Evolutionary conservation across 2,113 vertebrate species (phyloP).

Genomic region (Mus pahari): DNA sequence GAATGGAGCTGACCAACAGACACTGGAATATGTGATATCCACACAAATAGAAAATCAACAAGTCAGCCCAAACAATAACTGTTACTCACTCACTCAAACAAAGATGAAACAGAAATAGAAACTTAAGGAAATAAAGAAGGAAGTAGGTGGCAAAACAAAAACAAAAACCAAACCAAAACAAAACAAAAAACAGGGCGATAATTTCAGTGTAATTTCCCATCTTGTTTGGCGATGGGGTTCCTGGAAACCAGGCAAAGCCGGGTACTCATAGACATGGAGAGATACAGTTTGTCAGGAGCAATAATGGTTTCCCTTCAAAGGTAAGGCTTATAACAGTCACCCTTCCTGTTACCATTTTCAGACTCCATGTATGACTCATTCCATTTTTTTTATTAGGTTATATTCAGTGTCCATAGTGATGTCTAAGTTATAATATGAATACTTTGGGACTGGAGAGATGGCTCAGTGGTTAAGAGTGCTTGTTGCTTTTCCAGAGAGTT

Average conservation of each 20-base stretch:
- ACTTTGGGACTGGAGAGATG: background rate
- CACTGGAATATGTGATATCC: background rate
- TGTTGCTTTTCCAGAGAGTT: background rate
- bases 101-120: background rate
- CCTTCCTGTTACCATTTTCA: background rate
- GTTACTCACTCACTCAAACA: background rate
- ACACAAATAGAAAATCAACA: background rate
- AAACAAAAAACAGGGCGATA: fast-evolving
- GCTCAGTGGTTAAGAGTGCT: background rate
- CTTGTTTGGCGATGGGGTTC: background rate
- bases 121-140: background rate
- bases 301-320: fast-evolving
- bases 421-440: background rate
- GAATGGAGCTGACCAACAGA: background rate
- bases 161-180: too few relatives aligned
- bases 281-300: too few relatives aligned
- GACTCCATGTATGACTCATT: background rate
- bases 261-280: background rate
- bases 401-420: background rate
- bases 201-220: fast-evolving
- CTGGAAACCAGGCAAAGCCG: background rate
- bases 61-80: background rate
- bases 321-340: background rate
- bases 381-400: background rate
- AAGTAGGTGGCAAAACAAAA: background rate